Evolutionary conservation across 1,140 invertebrate genomes (phyloP).

Genomic region (Lasioglossum baleicum): DNA sequence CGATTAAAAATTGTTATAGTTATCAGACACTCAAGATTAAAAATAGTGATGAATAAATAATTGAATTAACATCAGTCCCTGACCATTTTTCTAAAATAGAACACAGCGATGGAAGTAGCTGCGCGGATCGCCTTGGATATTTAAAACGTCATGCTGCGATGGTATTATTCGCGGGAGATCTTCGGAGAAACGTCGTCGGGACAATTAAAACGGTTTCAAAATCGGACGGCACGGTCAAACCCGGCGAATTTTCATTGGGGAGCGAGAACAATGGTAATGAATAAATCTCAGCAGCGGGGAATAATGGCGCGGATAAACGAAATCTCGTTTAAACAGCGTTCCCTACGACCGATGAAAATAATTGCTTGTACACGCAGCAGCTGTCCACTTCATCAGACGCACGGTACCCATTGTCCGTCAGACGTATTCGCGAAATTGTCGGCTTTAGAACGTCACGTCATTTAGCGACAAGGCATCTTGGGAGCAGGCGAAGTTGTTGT

Average conservation of each 20-base stretch:
- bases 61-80: too few relatives aligned
- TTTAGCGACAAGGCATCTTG: slow-evolving; percentile 38
- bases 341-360: slow-evolving; percentile 27
- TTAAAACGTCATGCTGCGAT: background rate
- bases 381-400: slow-evolving; percentile 40
- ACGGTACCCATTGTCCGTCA: slow-evolving; percentile 33
- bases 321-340: slow-evolving; percentile 1
- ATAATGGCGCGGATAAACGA: background rate
- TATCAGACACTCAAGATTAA: too few relatives aligned
- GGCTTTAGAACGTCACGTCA: slow-evolving; percentile 49
- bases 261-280: background rate
- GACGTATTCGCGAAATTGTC: slow-evolving; percentile 37
- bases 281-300: background rate
- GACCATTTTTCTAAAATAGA: too few relatives aligned
- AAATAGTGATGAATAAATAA: too few relatives aligned
- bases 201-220: background rate
- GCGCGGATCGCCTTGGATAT: background rate
- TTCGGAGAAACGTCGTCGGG: background rate
- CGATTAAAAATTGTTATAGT: too few relatives aligned
- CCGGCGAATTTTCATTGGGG: background rate
- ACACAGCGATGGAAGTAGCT: too few relatives aligned
- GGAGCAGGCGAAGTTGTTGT: slow-evolving; percentile 9
- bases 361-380: slow-evolving; percentile 39
- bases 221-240: background rate
- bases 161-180: background rate